These are phyloP conservation scores for Pristionchus fissidentatus DNA, from an alignment of 2,888 invertebrate species.

Conservation along the genomic window DNA sequence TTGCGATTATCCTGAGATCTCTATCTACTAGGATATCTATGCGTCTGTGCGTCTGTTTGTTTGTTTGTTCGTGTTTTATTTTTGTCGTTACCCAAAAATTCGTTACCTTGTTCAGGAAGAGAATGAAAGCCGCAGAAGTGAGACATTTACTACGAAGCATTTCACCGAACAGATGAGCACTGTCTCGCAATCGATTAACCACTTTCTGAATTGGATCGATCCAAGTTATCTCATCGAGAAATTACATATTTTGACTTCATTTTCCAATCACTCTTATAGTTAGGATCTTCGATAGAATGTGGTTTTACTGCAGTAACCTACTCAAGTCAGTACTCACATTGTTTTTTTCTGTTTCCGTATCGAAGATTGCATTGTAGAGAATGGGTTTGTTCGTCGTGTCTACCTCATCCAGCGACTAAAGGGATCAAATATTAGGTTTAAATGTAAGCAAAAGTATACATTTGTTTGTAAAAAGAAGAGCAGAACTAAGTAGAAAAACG, in stretches of 20 bases:
- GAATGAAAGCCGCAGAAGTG: constrained; percentile 55
- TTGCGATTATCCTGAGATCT: background rate
- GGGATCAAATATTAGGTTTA: constrained; percentile 41
- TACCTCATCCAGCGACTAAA: constrained; percentile 35
- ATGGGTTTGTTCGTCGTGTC: constrained; percentile 15
- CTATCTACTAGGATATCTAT: too few species aligned
- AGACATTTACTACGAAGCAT: constrained; percentile 55
- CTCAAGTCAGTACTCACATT: background rate
- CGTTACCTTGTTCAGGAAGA: constrained; percentile 57
- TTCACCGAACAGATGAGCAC: constrained; percentile 56
- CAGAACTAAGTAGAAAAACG: too few species aligned
- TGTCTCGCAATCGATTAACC: constrained; percentile 55
- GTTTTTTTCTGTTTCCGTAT: background rate
- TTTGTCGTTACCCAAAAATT: background rate
- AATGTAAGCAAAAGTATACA: too few species aligned
- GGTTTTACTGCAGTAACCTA: too few species aligned
- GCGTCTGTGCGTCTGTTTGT: too few species aligned
- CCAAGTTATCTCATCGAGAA: background rate
- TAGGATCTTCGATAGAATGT: too few species aligned
- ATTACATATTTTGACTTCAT: background rate
- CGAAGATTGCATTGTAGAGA: constrained; percentile 36
- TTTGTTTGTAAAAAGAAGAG: background rate
- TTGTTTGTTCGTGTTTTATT: too few species aligned
- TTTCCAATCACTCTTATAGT: too few species aligned
- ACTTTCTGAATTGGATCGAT: constrained; percentile 4